Evolutionary conservation across 2,888 invertebrate species (phyloP), one percentile per base, ranked within the genome.

Genomic region (Nasonovia ribisnigri): DNA sequence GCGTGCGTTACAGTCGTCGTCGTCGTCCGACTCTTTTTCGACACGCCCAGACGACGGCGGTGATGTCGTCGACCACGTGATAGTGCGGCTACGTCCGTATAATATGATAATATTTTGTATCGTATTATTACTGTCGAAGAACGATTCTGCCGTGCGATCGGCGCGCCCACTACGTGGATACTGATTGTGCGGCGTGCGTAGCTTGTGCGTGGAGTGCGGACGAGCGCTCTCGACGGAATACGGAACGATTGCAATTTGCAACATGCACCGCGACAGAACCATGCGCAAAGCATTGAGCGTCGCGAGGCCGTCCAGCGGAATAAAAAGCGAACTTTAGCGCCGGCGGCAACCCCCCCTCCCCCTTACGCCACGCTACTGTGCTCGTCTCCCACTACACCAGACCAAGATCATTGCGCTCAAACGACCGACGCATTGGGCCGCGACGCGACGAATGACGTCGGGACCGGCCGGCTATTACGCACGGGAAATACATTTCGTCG

Each of bases 351-450:
- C 2, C 5, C 67, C 77, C 36, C 6, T 6, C 11, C 57, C 26
- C 26, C 57, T 20, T 11, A 29, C 60, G 29, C 1, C 26, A 29
- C 29, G 29, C 11, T 46, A 0, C 11, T 46, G 3, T 3, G 3
- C 10, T 11, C 29, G 11, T 11, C 0, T 36, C 3, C 20, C 1
- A 20, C 36, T 8, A 5, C 0, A 6, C 36, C 26, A 26, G 26
- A 36, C 77, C 77, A 0, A 36, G 77, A 42, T 36, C 36, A 36
- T 36, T 3, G 77, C 20, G 36, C 77, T 36, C 20, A 36, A 42
- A 77, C 77, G 77, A 77, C 36, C 77, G 77, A 77, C 77, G 77
- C 77, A 42, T 36, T 77, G 8, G 36, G 77, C 20, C 36, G n/a
- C n/a, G 36, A 20, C n/a, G n/a, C 48, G 67, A 36, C 67, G 67